Evolutionary conservation across 2,888 invertebrate genomes (phyloP), one percentile per base, ranked within the genome.

Genomic region (Noctua janthe): DNA sequence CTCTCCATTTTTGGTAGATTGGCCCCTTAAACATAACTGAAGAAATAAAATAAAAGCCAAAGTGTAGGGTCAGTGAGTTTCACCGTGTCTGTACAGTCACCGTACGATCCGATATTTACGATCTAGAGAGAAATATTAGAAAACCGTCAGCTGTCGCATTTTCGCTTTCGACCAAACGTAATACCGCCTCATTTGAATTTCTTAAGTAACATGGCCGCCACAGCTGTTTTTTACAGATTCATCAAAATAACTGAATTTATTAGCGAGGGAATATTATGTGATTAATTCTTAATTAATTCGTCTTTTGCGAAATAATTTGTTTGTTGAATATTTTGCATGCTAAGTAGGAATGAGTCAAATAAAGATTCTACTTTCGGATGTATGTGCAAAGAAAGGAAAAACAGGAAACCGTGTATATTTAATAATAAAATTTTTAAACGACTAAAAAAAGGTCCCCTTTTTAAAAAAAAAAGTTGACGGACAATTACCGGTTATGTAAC

Each of bases 91-190:
- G 81, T 88, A 83, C 80, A 15, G 35, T 20, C 10, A 47, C 20
- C 15, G 11, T 59, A 49, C 35, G 51, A 47, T 43, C 10, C 74
- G 49, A 76, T 83, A 82, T 85, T 85, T 87, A 85, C 83, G 80
- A 84, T 85, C 76, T 69, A 83, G 87, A 89, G 85, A 88, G 85
- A 88, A 87, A 87, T 90, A 90, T 90, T 92, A 91, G 92, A 91
- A 92, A 92, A 90, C 84, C n/a, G 56, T 74, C 71, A 80, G 35
- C 43, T n/a, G 80, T 56, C 75, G 73, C 71, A 82, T 88, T 86
- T 85, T 90, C 87, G 67, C 91, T 90, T 92, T 91, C 90, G 47
- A 84, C 10, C 74, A 11, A 74, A 87, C 79, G 86, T 87, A 89
- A 88, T 79, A 80, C 35, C 80, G 76, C 67, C 66, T 85, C 29